Conservation (phyloP, 2,113 vertebrate genomes). For the Nycticorax nycticorax region DNA sequence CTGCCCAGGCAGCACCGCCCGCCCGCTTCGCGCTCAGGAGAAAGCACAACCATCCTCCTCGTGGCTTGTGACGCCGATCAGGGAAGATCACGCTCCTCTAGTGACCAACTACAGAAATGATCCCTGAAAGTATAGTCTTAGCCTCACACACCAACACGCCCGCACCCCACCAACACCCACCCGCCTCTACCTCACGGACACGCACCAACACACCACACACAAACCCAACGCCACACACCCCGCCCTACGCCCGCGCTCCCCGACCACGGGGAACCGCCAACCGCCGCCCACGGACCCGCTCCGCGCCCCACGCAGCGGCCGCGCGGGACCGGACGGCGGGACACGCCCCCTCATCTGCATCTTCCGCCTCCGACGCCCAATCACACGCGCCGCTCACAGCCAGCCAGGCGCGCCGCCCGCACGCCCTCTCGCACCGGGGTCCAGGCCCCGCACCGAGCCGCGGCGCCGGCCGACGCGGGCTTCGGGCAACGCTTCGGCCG, state of each 20-base stretch:
- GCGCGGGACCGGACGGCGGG: no score
- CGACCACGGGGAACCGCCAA: no score
- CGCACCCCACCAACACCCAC: not conserved
- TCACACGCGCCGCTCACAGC: not conserved
- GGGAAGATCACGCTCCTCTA: not conserved
- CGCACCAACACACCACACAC: no score
- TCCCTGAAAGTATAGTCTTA: constrained; percentile 41
- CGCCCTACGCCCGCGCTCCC: no score
- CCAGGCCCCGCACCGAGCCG: no score
- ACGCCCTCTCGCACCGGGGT: no score
- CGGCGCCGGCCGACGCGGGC: no score
- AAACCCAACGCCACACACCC: no score
- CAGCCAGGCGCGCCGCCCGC: no score
- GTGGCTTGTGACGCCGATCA: not conserved
- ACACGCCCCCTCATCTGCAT: not conserved
- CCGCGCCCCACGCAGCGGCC: no score
- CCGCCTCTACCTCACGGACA: not conserved
- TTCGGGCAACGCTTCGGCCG: no score
- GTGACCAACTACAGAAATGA: constrained; percentile 45
- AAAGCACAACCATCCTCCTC: not conserved
- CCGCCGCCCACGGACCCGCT: no score
- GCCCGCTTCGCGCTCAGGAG: constrained; percentile 7
- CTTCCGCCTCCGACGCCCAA: not conserved
- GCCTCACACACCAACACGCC: not conserved
- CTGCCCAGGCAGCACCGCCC: not conserved